Base-by-base conservation (phyloP, 2,113 vertebrate genomes). In the Micronisus gabar region DNA sequence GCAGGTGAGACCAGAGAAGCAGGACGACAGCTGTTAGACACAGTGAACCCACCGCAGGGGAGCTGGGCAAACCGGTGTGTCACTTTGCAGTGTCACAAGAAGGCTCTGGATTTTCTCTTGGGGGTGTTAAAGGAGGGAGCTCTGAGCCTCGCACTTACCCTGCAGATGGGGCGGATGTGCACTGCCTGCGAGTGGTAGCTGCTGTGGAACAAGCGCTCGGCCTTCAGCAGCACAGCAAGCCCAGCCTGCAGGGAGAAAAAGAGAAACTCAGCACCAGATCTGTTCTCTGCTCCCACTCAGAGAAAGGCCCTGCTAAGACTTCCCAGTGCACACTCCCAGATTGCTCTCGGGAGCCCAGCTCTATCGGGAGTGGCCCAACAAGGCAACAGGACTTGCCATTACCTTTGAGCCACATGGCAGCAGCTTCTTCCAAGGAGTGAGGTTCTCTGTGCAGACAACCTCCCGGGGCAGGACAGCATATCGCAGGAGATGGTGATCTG, bases 351-450 rank as follows among this genome's bases (percentile, higher is more conserved):
- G 48, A 82, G 15, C n/a, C 29, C 81, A 66, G 45, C 14, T 62
- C 53, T 20, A 29, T 3, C 2, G 0, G 27, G 20, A 52, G 12
- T 1, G 7, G 29, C 59, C 38, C 30, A 61, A 0, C 0, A 2
- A 58, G 6, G 72, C 83, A 53, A 61, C 36, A 85, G 36, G 56
- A 56, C 25, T 78, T 19, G 29, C 53, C 26, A 21, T 86, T 91
- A 99, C 99, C 99, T 99, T 99, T 52, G 99, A 99, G 43, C 99
- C 99, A 94, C 99, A 99, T 2, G 99, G 99, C 71, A 99, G 96
- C 76, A 99, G 98, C 85, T 99, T 99, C 97, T 99, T 99, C 99
- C 99, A 99, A 1, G 99, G 99, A 0, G 99, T 99, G 97, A 99
- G 98, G 98, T 99, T 99, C 97, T 99, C 99, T 1, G 99, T 99